These are phyloP conservation scores for Lagenorhynchus albirostris DNA, from an alignment of 2,113 vertebrate genomes.

Conservation along the genomic window DNA sequence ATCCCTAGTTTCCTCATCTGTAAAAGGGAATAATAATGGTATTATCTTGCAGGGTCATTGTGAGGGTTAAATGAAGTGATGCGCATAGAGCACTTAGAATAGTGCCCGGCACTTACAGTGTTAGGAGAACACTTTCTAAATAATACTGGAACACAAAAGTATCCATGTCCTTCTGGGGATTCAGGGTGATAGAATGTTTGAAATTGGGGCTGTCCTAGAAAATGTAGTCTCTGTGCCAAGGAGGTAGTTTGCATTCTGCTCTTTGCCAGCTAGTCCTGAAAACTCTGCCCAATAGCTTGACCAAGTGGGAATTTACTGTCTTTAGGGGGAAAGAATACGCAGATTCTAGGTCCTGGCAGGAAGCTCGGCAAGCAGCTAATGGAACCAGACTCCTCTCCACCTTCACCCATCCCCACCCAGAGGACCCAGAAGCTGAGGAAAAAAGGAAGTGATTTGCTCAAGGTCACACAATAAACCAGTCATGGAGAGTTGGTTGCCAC, in stretches of 20 bases:
- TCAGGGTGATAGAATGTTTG: background rate
- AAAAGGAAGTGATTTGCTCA: background rate
- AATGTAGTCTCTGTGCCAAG: background rate
- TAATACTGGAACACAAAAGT: background rate
- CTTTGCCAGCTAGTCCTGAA: background rate
- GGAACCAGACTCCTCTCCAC: background rate
- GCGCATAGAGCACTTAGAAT: background rate
- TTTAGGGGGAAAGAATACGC: background rate
- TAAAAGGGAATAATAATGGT: background rate
- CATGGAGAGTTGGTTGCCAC: background rate
- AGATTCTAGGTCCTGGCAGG: background rate
- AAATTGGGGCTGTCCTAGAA: background rate
- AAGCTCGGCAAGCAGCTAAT: background rate
- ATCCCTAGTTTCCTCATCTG: background rate
- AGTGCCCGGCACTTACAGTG: background rate
- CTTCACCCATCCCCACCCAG: background rate
- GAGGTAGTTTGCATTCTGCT: background rate
- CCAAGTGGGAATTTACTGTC: background rate
- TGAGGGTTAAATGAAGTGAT: background rate
- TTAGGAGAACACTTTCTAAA: background rate
- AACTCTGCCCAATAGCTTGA: background rate
- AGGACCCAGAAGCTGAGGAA: background rate
- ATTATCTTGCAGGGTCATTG: background rate
- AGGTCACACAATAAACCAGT: background rate
- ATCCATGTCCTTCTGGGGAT: background rate